Evolutionary conservation across 1,140 invertebrate species (phyloP).

Genomic region (Pararge aegeria): DNA sequence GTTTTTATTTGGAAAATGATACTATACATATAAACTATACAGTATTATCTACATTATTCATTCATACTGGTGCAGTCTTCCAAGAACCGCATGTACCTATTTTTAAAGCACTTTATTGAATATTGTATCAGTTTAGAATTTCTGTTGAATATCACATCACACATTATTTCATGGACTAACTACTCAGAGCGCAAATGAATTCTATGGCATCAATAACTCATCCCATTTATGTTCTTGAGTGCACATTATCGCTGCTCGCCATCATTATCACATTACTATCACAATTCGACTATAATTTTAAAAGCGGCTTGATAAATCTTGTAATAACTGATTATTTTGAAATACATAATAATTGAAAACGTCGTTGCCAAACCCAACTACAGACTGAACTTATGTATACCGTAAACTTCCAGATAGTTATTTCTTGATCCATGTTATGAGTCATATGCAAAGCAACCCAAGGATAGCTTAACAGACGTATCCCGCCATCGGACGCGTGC

Average conservation of each 20-base stretch:
- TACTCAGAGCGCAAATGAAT: constrained; percentile 15
- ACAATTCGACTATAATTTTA: not conserved
- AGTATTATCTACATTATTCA: constrained; percentile 69
- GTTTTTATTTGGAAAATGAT: constrained; percentile 64
- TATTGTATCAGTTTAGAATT: constrained; percentile 27
- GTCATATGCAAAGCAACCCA: constrained; percentile 20
- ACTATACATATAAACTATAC: constrained; percentile 58
- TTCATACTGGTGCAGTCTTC: constrained; percentile 68
- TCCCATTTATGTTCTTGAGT: constrained; percentile 17
- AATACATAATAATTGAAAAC: constrained; percentile 48
- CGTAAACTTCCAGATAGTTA: constrained; percentile 58
- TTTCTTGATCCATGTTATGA: constrained; percentile 56
- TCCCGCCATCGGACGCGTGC: not conserved
- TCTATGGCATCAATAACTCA: constrained; percentile 25
- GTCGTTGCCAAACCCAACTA: constrained; percentile 71
- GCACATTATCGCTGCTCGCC: constrained; percentile 24
- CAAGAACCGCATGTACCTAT: constrained; percentile 56
- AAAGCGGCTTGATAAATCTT: constrained; percentile 5
- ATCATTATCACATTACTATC: constrained; percentile 35
- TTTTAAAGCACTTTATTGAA: constrained; percentile 38
- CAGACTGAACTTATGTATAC: constrained; percentile 77
- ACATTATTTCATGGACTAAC: not conserved
- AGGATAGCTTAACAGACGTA: constrained; percentile 11
- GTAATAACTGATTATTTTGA: constrained; percentile 5
- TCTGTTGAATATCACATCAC: constrained; percentile 22